Evolutionary conservation across 2,888 invertebrate species (phyloP).

Genomic region (Eupithecia vulgata): DNA sequence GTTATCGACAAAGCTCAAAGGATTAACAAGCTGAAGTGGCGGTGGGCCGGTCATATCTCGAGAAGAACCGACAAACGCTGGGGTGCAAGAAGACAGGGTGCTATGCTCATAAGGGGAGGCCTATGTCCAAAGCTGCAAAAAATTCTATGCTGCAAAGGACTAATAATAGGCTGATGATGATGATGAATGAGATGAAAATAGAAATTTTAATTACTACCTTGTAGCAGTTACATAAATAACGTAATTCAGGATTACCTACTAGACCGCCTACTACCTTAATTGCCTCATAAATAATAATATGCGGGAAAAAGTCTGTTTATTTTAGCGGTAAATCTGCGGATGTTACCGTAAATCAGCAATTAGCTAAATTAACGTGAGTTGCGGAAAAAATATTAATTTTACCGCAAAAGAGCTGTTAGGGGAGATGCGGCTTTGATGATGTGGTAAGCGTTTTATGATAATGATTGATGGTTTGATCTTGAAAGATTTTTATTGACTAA

Average conservation of each 20-base stretch:
- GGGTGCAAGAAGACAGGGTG: too few relatives aligned
- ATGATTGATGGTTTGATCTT: background rate
- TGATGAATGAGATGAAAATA: too few relatives aligned
- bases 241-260: background rate
- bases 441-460: background rate
- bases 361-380: conserved; percentile 40
- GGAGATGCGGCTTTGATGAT: background rate
- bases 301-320: conserved; percentile 18
- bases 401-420: conserved; percentile 16
- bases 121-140: too few relatives aligned
- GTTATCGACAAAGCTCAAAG: too few relatives aligned
- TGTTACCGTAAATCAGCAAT: conserved; percentile 41
- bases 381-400: conserved; percentile 30
- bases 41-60: too few relatives aligned
- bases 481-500: background rate
- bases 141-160: too few relatives aligned
- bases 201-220: background rate
- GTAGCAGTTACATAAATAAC: background rate
- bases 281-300: conserved; percentile 15
- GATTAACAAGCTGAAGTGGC: too few relatives aligned
- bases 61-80: too few relatives aligned
- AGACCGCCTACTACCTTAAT: background rate
- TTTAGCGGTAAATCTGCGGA: conserved; percentile 23
- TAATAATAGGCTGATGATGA: too few relatives aligned
- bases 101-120: too few relatives aligned